These are phyloP conservation scores for Orussus abietinus DNA, from an alignment of 1,140 invertebrate species.

Conservation along the genomic window DNA sequence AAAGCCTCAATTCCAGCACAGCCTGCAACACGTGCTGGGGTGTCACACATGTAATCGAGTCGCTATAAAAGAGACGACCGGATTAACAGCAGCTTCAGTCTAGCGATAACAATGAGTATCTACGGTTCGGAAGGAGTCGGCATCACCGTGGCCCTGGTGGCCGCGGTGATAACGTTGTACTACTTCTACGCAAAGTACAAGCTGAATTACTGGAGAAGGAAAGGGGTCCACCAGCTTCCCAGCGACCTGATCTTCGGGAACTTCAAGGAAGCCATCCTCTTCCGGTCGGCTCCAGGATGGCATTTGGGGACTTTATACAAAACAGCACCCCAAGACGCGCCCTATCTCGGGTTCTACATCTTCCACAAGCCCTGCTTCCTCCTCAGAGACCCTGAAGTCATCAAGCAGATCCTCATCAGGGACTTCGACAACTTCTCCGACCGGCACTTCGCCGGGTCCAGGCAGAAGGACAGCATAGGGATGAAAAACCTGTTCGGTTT, in stretches of 20 bases:
- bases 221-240: slow-evolving; percentile 28
- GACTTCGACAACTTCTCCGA: slow-evolving; percentile 55
- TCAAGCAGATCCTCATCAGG: slow-evolving; percentile 48
- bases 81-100: not conserved
- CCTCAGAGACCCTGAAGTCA: slow-evolving; percentile 29
- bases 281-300: slow-evolving; percentile 29
- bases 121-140: not conserved
- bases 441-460: slow-evolving; percentile 35
- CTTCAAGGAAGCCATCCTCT: slow-evolving; percentile 29
- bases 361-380: slow-evolving; percentile 37
- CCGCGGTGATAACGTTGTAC: slow-evolving; percentile 5
- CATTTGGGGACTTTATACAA: slow-evolving; percentile 41
- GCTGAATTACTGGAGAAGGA: slow-evolving; percentile 34
- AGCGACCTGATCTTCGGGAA: slow-evolving; percentile 35
- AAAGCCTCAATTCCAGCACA: not conserved
- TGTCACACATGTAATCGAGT: too few relatives aligned
- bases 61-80: not conserved
- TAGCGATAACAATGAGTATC: not conserved
- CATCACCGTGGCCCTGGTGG: not conserved
- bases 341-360: slow-evolving; percentile 35
- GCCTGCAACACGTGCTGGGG: not conserved
- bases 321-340: slow-evolving; percentile 16
- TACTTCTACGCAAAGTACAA: slow-evolving; percentile 30
- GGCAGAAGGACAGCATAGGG: slow-evolving; percentile 34
- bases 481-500: slow-evolving; percentile 40